Evolutionary conservation across 2,113 vertebrate species (phyloP), one percentile per base, ranked within the genome.

Genomic region (Salvelinus fontinalis): DNA sequence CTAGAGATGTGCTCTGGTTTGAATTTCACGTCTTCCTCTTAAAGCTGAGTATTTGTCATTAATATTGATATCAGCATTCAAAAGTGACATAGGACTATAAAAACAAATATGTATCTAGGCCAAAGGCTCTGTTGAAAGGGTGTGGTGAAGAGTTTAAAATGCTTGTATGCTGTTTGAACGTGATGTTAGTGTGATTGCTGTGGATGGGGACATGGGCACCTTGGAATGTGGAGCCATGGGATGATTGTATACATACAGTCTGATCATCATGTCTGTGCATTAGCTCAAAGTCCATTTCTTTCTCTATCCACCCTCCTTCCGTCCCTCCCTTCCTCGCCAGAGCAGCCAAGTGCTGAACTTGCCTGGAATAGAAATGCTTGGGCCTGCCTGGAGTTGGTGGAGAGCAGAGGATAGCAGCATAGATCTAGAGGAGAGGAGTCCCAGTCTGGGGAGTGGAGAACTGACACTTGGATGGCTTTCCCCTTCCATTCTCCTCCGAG

Each of bases 341-440:
- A 44, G 39, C 9, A 11, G 9, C 39, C 39, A 44, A 44, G 39
- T 11, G 57, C 76, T 82, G 49, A 70, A 76, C 67, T 81, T 77
- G 69, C 39, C 59, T 34, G 31, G 24, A 81, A 71, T 79, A 81
- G 78, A 80, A 76, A 80, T n/a, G 48, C 34, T 76, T 26, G 65
- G 44, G 49, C 49, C 16, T 54, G 44, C 48, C 13, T 66, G 57
- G 31, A 62, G 39, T 44, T 11, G 39, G 39, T 44, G 54, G 34
- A 57, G 39, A 20, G 72, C 22, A 22, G n/a, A 44, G 31, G 13
- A 65, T 22, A 26, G 51, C 65, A 51, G 60, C 78, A 72, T 79
- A 60, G 72, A 44, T 44, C 39, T 59, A 66, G 60, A 73, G 60
- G 71, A n/a, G 64, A 79, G 69, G 75, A 26, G 64, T 77, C 66